Evolutionary conservation across 2,888 invertebrate species (phyloP).

Genomic region (Piscicola geometra): DNA sequence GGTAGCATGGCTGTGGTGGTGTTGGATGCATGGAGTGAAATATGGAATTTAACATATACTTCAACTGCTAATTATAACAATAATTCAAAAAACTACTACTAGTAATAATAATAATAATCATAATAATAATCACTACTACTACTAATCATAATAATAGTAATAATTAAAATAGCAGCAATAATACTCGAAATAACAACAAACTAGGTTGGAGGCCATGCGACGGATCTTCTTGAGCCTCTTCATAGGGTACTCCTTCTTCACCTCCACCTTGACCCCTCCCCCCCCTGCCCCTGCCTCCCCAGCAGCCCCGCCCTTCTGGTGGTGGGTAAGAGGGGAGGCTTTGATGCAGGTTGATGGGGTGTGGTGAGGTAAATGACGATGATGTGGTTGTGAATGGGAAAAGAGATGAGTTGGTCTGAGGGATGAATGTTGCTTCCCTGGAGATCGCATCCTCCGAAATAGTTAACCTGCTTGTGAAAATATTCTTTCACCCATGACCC

Average conservation of each 20-base stretch:
- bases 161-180: not conserved
- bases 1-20: conserved; percentile 16
- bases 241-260: conserved; percentile 8
- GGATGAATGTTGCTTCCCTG: too few species aligned
- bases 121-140: not conserved
- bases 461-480: too few species aligned
- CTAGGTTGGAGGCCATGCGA: conserved; percentile 32
- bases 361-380: too few species aligned
- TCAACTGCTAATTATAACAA: not conserved
- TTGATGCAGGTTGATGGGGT: too few species aligned
- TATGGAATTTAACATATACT: not conserved
- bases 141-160: not conserved
- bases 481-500: too few species aligned
- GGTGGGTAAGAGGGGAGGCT: too few species aligned
- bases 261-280: not conserved
- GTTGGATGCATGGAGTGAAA: too few species aligned
- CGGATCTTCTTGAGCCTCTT: conserved; percentile 27
- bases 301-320: too few species aligned
- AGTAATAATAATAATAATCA: not conserved
- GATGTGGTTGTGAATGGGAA: too few species aligned
- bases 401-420: too few species aligned
- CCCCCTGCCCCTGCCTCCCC: not conserved
- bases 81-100: not conserved
- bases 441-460: too few species aligned
- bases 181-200: conserved; percentile 2